Percentiles rank a stretch among this genome's conserved stretches.
These are phyloP conservation scores for Schizothorax lantsangensis DNA, from an alignment of 2,797 vertebrate genomes.

Conservation along the genomic window DNA sequence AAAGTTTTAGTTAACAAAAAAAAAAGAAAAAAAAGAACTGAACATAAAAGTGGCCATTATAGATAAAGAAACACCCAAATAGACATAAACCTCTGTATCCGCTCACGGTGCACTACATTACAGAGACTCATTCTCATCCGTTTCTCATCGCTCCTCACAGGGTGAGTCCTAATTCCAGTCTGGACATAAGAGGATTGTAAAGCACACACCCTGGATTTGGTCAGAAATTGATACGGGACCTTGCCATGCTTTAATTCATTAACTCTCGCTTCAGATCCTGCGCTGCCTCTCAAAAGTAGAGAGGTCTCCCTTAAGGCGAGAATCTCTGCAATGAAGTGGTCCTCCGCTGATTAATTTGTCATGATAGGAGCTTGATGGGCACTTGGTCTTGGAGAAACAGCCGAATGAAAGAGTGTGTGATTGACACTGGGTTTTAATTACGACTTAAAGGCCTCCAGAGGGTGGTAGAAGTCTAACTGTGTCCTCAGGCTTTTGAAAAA, in stretches of 20 bases:
- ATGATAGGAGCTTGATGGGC: constrained; percentile 58
- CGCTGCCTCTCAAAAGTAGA: constrained; percentile 28
- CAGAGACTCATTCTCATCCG: neutral
- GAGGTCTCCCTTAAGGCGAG: constrained; percentile 46
- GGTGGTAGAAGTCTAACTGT: constrained; percentile 28
- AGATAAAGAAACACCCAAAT: constrained; percentile 1
- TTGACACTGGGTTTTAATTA: constrained; percentile 65
- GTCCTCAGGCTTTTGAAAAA: constrained; percentile 48
- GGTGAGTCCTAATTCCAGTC: constrained; percentile 43
- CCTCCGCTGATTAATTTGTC: constrained; percentile 61
- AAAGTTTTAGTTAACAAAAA: too few species aligned
- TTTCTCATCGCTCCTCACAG: constrained; percentile 24
- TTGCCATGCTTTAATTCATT: constrained; percentile 55
- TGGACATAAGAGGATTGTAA: constrained; percentile 45
- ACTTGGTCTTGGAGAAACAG: constrained; percentile 45
- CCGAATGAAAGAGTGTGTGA: constrained; percentile 53
- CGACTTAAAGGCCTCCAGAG: constrained; percentile 55
- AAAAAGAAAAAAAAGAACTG: neutral
- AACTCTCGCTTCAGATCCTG: constrained; percentile 38
- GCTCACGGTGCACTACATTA: neutral
- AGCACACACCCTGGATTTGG: constrained; percentile 41
- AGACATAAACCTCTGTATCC: neutral
- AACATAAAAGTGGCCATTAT: neutral
- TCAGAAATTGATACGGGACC: constrained; percentile 51
- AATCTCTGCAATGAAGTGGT: constrained; percentile 26